Evolutionary conservation across 53 echinoderm and acorn worm genomes (phyloP), one percentile per base, ranked within the genome.

Genomic region (Henricia sp.): DNA sequence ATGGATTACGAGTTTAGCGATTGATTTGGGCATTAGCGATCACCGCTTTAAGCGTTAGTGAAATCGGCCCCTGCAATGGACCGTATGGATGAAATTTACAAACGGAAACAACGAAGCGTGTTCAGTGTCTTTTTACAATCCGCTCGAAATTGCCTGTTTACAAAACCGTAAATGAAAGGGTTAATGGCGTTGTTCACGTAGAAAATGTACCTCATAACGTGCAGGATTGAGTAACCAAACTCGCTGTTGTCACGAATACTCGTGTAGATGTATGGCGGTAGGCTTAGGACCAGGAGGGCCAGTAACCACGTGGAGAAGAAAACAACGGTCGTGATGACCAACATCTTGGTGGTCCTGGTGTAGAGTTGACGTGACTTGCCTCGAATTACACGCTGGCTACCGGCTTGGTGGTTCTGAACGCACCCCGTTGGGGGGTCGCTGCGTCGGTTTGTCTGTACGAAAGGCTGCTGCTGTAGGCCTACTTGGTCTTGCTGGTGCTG

Each of bases 131-230:
- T n/a, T n/a, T n/a, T n/a, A n/a, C 78, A 78, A 14, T 78, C 32
- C 32, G 20, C 42, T 48, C 37, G 28, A n/a, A 78, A 78, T 32
- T 48, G 60, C 29, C 41, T 44, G 46, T 78, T 78, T 26, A 78
- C 20, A 28, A 62, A 27, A 0, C 78, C 78, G 4, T 78, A 78
- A 19, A 78, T 78, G 78, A 78, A 78, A 21, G 78, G 78, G 38
- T 78, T 78, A 11, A 78, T 63, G 25, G 78, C 78, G 30, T 78
- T 59, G 41, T 78, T 78, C 1, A 78, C 4, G 66, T 66, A 66
- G 66, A 66, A 66, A 20, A 35, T 17, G 37, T 36, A 66, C 12
- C 37, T 14, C 14, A 66, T 16, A 14, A 66, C 37, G 21, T 34
- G 19, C 0, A 66, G 37, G 37, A 66, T 19, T 2, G 36, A 30